phyloP scores from a whole-genome alignment of 2,888 invertebrate species.

The Schizotus pectinicornis region DNA sequence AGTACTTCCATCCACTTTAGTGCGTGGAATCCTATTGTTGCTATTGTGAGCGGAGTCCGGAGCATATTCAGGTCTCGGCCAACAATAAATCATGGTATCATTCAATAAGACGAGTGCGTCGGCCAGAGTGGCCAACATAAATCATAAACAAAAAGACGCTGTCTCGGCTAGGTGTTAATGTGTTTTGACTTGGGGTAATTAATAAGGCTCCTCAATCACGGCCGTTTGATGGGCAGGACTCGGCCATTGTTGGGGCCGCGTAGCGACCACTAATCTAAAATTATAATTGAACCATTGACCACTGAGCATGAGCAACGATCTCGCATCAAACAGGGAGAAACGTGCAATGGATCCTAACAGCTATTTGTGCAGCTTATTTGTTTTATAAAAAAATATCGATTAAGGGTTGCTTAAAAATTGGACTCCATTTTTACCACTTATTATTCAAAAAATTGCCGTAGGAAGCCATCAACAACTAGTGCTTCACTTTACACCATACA shows the following conservation, averaged over 20 bases:
- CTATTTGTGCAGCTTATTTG: too few species aligned
- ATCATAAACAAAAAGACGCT: conserved; percentile 18
- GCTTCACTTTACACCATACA: too few species aligned
- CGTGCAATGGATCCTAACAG: too few species aligned
- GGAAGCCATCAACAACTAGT: too few species aligned
- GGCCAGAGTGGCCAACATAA: conserved; percentile 21
- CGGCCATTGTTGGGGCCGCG: conserved; percentile 11
- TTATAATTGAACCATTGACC: conserved; percentile 8
- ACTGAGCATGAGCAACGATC: too few species aligned
- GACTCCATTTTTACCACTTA: too few species aligned
- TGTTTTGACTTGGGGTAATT: conserved; percentile 27
- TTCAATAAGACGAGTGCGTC: conserved; percentile 20
- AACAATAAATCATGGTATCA: conserved; percentile 24
- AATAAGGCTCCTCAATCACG: conserved; percentile 20
- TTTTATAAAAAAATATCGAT: too few species aligned
- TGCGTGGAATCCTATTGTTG: conserved; percentile 11
- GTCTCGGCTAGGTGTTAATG: conserved; percentile 26
- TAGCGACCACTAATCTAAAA: conserved; percentile 16
- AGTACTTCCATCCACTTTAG: conserved; percentile 1
- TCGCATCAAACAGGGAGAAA: too few species aligned
- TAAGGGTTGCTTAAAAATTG: too few species aligned
- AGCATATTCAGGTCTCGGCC: conserved; percentile 7
- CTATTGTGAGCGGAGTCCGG: conserved; percentile 4
- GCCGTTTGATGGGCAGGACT: background rate
- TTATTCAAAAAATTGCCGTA: too few species aligned